Evolutionary conservation across 2,113 vertebrate species (phyloP).

Genomic region (Aix galericulata): DNA sequence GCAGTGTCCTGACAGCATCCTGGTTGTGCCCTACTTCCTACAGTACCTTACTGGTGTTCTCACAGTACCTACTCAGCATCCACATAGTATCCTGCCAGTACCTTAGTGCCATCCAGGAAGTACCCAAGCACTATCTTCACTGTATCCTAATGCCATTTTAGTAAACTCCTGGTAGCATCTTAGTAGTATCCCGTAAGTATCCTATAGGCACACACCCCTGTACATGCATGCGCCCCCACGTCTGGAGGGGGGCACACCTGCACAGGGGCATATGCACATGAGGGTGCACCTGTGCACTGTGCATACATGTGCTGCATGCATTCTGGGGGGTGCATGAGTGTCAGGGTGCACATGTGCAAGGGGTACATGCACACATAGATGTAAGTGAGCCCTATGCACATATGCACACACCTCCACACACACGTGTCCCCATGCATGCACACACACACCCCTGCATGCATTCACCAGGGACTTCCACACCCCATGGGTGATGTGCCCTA

Average conservation of each 20-base stretch:
- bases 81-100: neutral
- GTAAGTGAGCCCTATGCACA: neutral
- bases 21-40: neutral
- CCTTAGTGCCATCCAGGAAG: neutral
- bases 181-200: neutral
- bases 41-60: rapidly evolving
- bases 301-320: neutral
- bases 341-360: neutral
- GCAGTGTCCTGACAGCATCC: neutral
- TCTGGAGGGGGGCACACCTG: rapidly evolving
- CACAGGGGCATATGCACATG: neutral
- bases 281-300: neutral
- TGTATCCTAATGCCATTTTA: neutral
- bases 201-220: neutral
- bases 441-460: rapidly evolving
- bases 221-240: no score
- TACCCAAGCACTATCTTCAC: neutral
- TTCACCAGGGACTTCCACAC: rapidly evolving
- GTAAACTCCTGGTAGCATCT: neutral
- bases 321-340: neutral
- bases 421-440: neutral
- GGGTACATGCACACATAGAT: rapidly evolving
- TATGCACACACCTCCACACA: no score
- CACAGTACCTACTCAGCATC: neutral
- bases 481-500: rapidly evolving